Evolutionary conservation across 1,140 invertebrate genomes (phyloP).

Genomic region (Drosophila sechellia): DNA sequence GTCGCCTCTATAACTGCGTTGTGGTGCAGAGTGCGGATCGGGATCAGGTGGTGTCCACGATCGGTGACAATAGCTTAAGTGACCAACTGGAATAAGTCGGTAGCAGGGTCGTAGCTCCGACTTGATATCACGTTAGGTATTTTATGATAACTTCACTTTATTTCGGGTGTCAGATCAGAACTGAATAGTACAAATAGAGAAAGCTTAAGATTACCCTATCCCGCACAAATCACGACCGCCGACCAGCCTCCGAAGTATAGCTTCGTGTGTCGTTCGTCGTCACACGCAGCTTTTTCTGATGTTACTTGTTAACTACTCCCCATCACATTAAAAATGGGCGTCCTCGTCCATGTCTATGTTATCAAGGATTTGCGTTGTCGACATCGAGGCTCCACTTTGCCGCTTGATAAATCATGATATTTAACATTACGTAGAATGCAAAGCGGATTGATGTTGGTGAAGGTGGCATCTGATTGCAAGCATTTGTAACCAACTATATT

Average conservation of each 20-base stretch:
- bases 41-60: background rate
- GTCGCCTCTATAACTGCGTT: background rate
- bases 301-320: no score
- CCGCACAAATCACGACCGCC: background rate
- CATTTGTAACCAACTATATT: background rate
- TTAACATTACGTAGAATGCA: background rate
- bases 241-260: background rate
- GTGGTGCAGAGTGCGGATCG: background rate
- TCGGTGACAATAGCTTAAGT: background rate
- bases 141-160: background rate
- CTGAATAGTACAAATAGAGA: background rate
- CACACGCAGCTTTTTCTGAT: background rate
- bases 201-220: background rate
- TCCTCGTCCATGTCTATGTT: background rate
- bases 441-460: background rate
- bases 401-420: background rate
- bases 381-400: background rate
- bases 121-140: background rate
- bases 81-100: background rate
- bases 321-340: background rate
- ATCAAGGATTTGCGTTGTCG: background rate
- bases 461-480: background rate
- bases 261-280: background rate
- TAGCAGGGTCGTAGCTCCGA: background rate
- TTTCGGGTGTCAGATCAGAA: background rate